Base-by-base conservation (phyloP, 2,888 invertebrate species). In the Nemapogon koenigi region DNA sequence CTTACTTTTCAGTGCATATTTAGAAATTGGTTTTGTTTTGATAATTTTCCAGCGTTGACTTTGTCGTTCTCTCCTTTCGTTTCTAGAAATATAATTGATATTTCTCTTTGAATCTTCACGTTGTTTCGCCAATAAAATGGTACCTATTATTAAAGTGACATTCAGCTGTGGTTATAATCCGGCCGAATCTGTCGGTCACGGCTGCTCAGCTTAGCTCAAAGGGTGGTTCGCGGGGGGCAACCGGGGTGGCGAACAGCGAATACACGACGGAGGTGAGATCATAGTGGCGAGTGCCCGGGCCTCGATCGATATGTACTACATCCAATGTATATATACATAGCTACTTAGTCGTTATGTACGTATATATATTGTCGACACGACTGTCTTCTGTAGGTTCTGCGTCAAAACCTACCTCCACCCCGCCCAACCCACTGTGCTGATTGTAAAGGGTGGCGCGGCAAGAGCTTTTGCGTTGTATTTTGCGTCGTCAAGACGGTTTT, bases 281-380 rank as follows among this genome's bases (percentile, higher is more conserved):
- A 76, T 75, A 78, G 76, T 76, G 76, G 75, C 16, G 32, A 75
- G 76, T 73, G 70, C 65, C 59, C 72, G 75, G 71, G 71, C 70
- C 71, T 65, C 76, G 76, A 78, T 78, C 76, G 73, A 78, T 78
- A 76, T 75, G 76, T 76, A 76, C 75, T 17, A n/a, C 31, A 75
- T 75, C 75, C 72, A 75, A 69, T 73, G 67, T 73, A 75, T 65
- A 71, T 75, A 75, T 65, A 63, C 72, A 73, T 62, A 51, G 43
- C 70, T 67, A 66, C 65, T 72, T 72, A 75, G 68, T 71, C 71
- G 16, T 40, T n/a, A 41, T 38, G 28, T 36, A 29, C 37, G 37
- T 32, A 41, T 31, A 73, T 66, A n/a, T 31, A 18, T 33, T 33
- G 33, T 37, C 37, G 69, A 72, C 72, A 70, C 72, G 62, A 71